phyloP scores from a whole-genome alignment of 2,797 vertebrate species.

The Acipenser oxyrinchus region DNA sequence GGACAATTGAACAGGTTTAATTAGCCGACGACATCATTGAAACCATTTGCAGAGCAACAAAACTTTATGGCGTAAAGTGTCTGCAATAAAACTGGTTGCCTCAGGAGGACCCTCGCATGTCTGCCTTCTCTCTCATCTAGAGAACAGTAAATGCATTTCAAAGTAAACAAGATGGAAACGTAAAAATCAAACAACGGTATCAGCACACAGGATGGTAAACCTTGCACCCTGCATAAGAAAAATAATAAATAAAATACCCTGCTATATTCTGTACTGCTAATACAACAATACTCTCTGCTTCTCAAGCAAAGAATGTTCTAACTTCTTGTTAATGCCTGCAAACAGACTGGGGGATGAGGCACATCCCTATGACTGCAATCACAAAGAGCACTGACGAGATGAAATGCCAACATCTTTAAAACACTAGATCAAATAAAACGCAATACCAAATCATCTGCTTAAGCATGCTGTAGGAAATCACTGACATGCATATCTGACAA shows the following conservation, averaged over 20 bases:
- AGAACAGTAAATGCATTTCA: conserved; percentile 34
- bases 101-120: conserved; percentile 21
- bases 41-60: conserved; percentile 10
- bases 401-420: too few species aligned
- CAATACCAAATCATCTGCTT: too few species aligned
- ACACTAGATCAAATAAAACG: too few species aligned
- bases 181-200: conserved; percentile 2
- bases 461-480: too few species aligned
- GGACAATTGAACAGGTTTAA: too few species aligned
- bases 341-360: too few species aligned
- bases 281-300: not conserved
- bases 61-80: conserved; percentile 9
- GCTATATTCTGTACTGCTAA: too few species aligned
- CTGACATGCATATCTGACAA: too few species aligned
- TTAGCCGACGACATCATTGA: too few species aligned
- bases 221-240: not conserved
- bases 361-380: too few species aligned
- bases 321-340: too few species aligned
- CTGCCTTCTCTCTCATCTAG: conserved; percentile 25
- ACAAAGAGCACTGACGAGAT: too few species aligned
- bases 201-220: not conserved
- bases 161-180: conserved; percentile 22
- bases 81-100: not conserved
- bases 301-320: not conserved
- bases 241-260: not conserved